phyloP scores from a whole-genome alignment of 1,140 invertebrate species.

The Drosophila kohkoa region DNA sequence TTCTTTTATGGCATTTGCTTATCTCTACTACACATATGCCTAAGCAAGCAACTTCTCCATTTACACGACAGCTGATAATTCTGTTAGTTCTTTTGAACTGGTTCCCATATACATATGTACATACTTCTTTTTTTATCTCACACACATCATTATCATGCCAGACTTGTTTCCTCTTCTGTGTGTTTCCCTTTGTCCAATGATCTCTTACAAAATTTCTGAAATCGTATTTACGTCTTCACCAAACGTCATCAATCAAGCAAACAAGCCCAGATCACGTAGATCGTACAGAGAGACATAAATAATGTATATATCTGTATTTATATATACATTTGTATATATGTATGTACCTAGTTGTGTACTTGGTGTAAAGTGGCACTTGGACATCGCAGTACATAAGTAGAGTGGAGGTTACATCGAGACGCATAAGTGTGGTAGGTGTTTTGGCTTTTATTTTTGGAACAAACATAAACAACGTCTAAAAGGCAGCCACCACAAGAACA shows the following conservation, averaged over 20 bases:
- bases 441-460: conserved; percentile 74
- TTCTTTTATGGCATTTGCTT: background rate
- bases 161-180: background rate
- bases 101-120: background rate
- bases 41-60: background rate
- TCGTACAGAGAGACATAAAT: background rate
- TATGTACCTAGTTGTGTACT: conserved; percentile 48
- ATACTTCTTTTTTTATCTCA: background rate
- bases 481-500: conserved; percentile 43
- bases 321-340: background rate
- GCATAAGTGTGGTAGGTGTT: conserved; percentile 26
- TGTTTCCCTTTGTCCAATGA: background rate
- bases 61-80: conserved; percentile 1
- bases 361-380: conserved; percentile 57
- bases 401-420: conserved; percentile 1
- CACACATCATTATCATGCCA: background rate
- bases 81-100: background rate
- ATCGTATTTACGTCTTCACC: conserved; percentile 5
- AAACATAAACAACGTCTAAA: conserved; percentile 68
- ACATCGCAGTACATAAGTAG: conserved; percentile 38
- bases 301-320: background rate
- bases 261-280: conserved; percentile 8
- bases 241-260: conserved; percentile 7
- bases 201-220: background rate
- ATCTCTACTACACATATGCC: background rate